A percentile compares a stretch with the other conserved stretches of the same genome.
phyloP scores from a whole-genome alignment of 1,140 invertebrate genomes.

The Ceratoteleas bidentatus region DNA sequence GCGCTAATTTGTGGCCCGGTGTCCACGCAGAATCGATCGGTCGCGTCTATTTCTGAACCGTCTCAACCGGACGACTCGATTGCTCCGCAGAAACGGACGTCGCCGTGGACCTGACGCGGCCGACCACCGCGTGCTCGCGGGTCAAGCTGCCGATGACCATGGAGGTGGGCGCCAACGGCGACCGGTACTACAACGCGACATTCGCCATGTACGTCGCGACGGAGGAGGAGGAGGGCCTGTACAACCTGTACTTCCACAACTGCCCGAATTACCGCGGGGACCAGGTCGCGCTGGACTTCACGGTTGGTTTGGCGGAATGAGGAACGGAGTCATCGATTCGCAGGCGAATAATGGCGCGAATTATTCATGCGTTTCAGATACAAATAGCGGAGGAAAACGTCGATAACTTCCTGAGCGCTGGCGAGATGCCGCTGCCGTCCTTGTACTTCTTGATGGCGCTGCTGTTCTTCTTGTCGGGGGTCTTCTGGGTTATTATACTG shows the following conservation, averaged over 20 bases:
- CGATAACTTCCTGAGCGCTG: conserved; percentile 96
- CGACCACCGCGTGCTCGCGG: conserved; percentile 68
- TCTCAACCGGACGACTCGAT: conserved; percentile 7
- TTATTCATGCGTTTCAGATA: conserved; percentile 83
- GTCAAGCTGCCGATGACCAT: conserved; percentile 72
- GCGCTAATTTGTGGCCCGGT: no score
- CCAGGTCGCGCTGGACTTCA: conserved; percentile 83
- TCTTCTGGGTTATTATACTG: conserved; percentile 95
- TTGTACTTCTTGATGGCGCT: conserved; percentile 96
- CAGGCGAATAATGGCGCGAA: not conserved
- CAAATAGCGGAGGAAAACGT: conserved; percentile 92
- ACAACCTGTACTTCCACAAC: conserved; percentile 97
- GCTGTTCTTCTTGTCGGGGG: conserved; percentile 93
- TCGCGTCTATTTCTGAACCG: conserved; percentile 9
- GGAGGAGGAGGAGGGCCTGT: conserved; percentile 93
- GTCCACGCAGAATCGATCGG: conserved; percentile 12
- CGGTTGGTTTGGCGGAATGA: no score
- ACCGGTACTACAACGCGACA: conserved; percentile 75
- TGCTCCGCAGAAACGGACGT: conserved; percentile 61
- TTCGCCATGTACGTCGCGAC: conserved; percentile 92
- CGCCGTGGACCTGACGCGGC: conserved; percentile 16
- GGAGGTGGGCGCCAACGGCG: conserved; percentile 66
- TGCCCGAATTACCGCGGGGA: conserved; percentile 88
- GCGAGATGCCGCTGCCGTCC: conserved; percentile 96
- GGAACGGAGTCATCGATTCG: no score